phyloP scores from a whole-genome alignment of 2,888 invertebrate species.

The Homarus gammarus region DNA sequence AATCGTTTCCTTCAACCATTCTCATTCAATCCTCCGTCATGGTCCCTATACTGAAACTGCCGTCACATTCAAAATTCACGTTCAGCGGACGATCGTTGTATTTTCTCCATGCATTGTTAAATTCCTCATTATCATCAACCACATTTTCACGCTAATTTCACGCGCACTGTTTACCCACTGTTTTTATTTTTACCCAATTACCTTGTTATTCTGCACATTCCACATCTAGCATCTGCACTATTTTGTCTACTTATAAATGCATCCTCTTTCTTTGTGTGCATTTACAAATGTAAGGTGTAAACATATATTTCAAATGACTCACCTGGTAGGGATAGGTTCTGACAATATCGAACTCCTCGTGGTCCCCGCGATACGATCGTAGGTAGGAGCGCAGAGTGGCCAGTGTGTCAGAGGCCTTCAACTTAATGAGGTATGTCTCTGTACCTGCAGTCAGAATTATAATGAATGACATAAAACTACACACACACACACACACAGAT shows the following conservation, averaged over 20 bases:
- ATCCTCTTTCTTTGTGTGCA: background rate
- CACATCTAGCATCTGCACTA: too few relatives aligned
- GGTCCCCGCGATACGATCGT: constrained; percentile 65
- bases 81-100: too few relatives aligned
- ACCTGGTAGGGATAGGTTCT: constrained; percentile 64
- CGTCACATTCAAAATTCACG: too few relatives aligned
- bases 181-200: too few relatives aligned
- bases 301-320: background rate
- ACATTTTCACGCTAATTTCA: too few relatives aligned
- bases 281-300: background rate
- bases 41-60: too few relatives aligned
- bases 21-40: too few relatives aligned
- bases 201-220: too few relatives aligned
- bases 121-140: too few relatives aligned
- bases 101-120: too few relatives aligned
- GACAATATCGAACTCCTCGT: constrained; percentile 73
- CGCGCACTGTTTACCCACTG: too few relatives aligned
- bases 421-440: constrained; percentile 58
- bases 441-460: background rate
- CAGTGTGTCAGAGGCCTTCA: constrained; percentile 73
- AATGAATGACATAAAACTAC: background rate
- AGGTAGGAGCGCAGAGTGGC: constrained; percentile 65
- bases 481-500: background rate
- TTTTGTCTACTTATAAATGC: constrained; percentile 11
- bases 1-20: too few relatives aligned